These are phyloP conservation scores for Pollenia griseotomentosa DNA, from an alignment of 2,888 invertebrate species.

Conservation along the genomic window DNA sequence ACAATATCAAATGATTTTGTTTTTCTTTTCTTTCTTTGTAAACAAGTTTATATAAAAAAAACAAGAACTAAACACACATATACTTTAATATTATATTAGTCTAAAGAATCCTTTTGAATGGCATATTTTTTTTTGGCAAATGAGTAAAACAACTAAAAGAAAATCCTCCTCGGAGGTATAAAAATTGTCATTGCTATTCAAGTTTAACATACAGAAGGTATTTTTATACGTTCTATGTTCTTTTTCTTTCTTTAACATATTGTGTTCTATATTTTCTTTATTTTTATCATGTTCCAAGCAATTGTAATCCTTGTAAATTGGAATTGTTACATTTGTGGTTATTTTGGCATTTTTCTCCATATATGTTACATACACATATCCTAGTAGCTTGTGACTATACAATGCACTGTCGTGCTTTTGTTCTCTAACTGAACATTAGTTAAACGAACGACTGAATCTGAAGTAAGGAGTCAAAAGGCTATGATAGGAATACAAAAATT, in stretches of 20 bases:
- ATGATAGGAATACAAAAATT: conserved; percentile 3
- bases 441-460: not conserved
- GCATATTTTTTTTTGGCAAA: conserved; percentile 1
- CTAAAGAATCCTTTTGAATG: not conserved
- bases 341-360: conserved; percentile 43
- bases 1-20: too few relatives aligned
- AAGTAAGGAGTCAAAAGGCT: conserved; percentile 43
- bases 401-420: not conserved
- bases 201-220: conserved; percentile 25
- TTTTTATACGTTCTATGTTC: conserved; percentile 8
- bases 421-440: not conserved
- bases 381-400: not conserved
- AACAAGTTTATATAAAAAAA: not conserved
- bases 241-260: not conserved
- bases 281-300: conserved; percentile 67
- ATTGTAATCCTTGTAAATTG: conserved; percentile 63
- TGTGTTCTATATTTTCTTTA: conserved; percentile 1
- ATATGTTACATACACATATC: not conserved
- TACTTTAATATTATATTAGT: conserved; percentile 20
- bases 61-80: not conserved
- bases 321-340: conserved; percentile 63
- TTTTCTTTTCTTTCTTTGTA: too few relatives aligned
- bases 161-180: conserved; percentile 9
- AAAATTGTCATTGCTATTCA: conserved; percentile 46
- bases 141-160: conserved; percentile 7